A percentile compares a stretch with the other conserved stretches of the same genome.
Conservation (phyloP, 2,113 vertebrate species). For the Apodemus sylvaticus region DNA sequence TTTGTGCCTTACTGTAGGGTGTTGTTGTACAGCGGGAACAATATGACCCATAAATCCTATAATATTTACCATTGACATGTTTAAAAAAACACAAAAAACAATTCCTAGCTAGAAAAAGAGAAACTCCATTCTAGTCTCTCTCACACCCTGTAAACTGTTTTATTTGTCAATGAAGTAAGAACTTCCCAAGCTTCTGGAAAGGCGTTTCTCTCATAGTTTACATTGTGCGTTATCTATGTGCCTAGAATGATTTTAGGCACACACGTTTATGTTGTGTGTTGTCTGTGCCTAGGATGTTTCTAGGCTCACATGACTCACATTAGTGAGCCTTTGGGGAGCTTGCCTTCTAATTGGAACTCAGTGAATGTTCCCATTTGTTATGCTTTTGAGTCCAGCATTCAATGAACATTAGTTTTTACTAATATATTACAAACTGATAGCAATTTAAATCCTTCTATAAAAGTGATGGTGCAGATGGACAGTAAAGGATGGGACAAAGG, state of each 20-base stretch:
- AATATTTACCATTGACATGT: neutral
- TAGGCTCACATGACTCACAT: neutral
- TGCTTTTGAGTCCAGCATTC: too few relatives aligned
- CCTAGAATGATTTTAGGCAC: conserved; percentile 11
- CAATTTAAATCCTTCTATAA: conserved; percentile 15
- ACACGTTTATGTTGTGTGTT: neutral
- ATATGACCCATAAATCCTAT: neutral
- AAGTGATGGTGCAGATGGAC: neutral
- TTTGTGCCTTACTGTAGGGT: neutral
- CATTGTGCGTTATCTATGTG: neutral
- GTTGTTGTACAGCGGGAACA: neutral
- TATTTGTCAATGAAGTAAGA: neutral
- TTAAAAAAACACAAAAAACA: neutral
- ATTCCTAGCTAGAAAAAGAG: neutral
- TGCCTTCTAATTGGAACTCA: neutral
- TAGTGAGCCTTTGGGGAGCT: conserved; percentile 1
- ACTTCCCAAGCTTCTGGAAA: neutral
- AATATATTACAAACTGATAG: neutral
- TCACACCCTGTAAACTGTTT: neutral
- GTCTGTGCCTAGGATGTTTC: neutral
- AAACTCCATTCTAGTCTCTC: neutral
- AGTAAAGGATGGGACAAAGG: neutral
- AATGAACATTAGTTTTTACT: neutral
- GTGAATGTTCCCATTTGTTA: neutral
- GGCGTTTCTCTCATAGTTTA: neutral